These are phyloP conservation scores for Adelosebastes latens DNA, from an alignment of 2,797 vertebrate species.

Conservation along the genomic window DNA sequence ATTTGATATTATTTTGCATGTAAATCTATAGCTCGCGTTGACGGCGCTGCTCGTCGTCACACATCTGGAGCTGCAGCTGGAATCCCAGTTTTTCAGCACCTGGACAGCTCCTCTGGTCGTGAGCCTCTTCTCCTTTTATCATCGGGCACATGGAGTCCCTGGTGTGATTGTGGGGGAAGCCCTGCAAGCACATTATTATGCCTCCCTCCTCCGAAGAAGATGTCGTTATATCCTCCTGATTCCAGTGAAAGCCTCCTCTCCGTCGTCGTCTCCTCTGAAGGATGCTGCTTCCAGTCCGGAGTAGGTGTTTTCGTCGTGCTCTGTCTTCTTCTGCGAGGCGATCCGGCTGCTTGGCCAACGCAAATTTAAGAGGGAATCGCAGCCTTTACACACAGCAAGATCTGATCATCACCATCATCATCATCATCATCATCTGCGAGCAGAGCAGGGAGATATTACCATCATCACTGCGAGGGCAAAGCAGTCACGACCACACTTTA, in stretches of 20 bases:
- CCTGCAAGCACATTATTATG: slow-evolving; percentile 65
- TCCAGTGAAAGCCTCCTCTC: slow-evolving; percentile 46
- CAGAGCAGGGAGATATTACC: slow-evolving; percentile 72
- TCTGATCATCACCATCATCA: slow-evolving; percentile 66
- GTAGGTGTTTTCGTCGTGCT: slow-evolving; percentile 68
- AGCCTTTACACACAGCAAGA: slow-evolving; percentile 78
- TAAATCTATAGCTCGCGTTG: not conserved
- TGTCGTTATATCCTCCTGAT: slow-evolving; percentile 57
- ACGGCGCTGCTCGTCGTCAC: slow-evolving; percentile 19
- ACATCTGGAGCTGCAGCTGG: slow-evolving; percentile 62
- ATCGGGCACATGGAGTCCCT: slow-evolving; percentile 76
- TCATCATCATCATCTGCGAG: slow-evolving; percentile 60
- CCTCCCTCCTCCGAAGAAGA: slow-evolving; percentile 44
- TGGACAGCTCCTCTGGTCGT: slow-evolving; percentile 78
- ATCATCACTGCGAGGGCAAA: slow-evolving; percentile 79
- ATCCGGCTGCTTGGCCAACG: slow-evolving; percentile 76
- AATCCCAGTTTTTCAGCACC: slow-evolving; percentile 75
- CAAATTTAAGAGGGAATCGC: slow-evolving; percentile 71
- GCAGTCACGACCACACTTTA: slow-evolving; percentile 81
- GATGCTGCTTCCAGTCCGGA: slow-evolving; percentile 80
- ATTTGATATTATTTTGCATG: not conserved
- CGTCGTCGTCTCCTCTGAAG: slow-evolving; percentile 66
- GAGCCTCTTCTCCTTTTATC: slow-evolving; percentile 21
- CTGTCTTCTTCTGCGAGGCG: slow-evolving; percentile 71
- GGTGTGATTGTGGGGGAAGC: slow-evolving; percentile 79